A percentile compares a stretch with the other conserved stretches of the same genome.
These are phyloP conservation scores for Tragulus kanchil DNA, from an alignment of 2,113 vertebrate genomes.

Conservation along the genomic window DNA sequence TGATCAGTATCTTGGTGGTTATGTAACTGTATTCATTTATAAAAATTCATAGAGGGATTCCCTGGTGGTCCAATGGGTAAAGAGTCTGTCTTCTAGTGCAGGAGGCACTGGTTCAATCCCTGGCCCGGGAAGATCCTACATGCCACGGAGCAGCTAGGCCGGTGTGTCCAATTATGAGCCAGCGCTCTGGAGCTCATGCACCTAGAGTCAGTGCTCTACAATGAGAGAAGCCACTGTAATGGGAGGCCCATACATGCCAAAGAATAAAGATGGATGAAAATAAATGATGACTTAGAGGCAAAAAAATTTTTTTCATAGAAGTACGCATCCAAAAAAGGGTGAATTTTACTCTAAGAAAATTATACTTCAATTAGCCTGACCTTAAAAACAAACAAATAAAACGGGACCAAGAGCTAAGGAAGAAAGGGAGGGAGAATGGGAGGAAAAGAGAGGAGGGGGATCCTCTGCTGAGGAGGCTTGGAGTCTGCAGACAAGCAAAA, in stretches of 20 bases:
- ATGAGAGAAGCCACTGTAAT: too few species aligned
- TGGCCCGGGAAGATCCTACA: too few species aligned
- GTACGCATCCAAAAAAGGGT: background rate
- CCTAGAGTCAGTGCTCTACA: too few species aligned
- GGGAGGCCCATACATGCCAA: too few species aligned
- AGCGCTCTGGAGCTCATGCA: too few species aligned
- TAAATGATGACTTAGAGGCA: too few species aligned
- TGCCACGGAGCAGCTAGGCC: too few species aligned
- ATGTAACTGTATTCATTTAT: background rate
- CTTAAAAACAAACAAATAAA: background rate
- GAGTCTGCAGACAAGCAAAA: background rate
- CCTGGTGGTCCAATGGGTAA: too few species aligned
- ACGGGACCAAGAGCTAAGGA: background rate
- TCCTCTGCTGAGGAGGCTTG: background rate
- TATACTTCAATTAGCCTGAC: background rate
- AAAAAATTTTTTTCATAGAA: background rate
- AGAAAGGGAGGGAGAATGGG: fast-evolving
- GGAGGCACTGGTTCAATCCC: too few species aligned
- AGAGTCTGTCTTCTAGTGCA: too few species aligned
- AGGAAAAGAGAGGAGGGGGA: background rate
- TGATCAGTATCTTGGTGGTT: background rate
- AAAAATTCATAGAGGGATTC: background rate
- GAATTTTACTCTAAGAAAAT: slow-evolving; percentile 16
- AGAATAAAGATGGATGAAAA: too few species aligned
- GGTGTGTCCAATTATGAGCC: too few species aligned